Conservation (phyloP, 2,113 vertebrate species). For the Oxyruncus cristatus region DNA sequence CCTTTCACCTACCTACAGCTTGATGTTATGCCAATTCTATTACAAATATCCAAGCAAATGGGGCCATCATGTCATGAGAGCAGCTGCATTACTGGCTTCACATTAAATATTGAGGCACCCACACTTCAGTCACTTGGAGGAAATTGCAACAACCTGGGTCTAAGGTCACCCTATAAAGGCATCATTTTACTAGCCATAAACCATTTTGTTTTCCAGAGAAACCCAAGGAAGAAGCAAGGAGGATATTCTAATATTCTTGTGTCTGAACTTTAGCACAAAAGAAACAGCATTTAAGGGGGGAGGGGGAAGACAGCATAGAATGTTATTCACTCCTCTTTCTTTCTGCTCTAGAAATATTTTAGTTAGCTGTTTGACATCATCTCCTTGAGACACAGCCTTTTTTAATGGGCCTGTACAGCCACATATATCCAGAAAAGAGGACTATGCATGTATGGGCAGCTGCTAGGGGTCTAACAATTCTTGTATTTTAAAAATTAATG, state of each 20-base stretch:
- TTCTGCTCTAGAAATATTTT: neutral
- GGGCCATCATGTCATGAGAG: neutral
- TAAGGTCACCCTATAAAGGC: neutral
- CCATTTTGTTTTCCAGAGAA: neutral
- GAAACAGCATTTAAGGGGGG: neutral
- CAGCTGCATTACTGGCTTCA: neutral
- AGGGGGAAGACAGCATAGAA: neutral
- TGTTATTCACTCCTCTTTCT: neutral
- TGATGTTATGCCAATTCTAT: neutral
- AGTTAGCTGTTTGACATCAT: neutral
- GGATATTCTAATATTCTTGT: neutral
- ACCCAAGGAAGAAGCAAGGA: neutral
- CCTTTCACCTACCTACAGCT: neutral
- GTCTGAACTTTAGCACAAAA: neutral
- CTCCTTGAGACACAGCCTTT: neutral
- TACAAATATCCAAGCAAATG: neutral
- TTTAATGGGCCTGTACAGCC: neutral
- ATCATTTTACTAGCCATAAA: neutral
- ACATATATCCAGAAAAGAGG: neutral
- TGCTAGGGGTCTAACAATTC: neutral
- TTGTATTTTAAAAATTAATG: neutral
- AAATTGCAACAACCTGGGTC: neutral
- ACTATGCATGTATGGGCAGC: neutral
- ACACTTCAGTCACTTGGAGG: neutral
- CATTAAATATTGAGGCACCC: neutral